A percentile compares a stretch with the other conserved stretches of the same genome.
These are phyloP conservation scores for Trissoscelio sp. DNA, from an alignment of 2,888 invertebrate species.

Conservation along the genomic window DNA sequence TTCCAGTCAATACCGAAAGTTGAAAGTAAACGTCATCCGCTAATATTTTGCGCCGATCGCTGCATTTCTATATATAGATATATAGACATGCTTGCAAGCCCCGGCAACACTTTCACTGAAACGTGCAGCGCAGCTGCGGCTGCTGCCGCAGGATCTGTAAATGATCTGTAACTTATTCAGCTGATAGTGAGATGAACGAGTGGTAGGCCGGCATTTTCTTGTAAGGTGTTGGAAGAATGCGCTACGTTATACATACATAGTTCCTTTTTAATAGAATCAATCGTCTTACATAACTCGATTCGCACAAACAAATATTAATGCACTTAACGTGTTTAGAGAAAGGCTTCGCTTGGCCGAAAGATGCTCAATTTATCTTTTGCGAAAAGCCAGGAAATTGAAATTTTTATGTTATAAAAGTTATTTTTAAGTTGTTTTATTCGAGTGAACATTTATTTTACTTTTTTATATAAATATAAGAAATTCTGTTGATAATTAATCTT, in stretches of 20 bases:
- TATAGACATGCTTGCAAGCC: conserved; percentile 55
- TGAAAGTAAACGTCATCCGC: conserved; percentile 68
- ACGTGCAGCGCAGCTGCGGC: conserved; percentile 54
- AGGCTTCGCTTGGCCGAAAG: conserved; percentile 18
- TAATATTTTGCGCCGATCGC: conserved; percentile 59
- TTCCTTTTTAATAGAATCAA: conserved; percentile 23
- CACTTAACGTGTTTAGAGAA: conserved; percentile 30
- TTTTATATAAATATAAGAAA: no score
- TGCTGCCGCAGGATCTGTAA: conserved; percentile 55
- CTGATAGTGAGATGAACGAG: conserved; percentile 67
- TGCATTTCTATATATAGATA: conserved; percentile 67
- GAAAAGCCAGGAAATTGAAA: conserved; percentile 1
- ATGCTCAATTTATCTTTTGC: conserved; percentile 15
- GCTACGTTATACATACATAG: conserved; percentile 19
- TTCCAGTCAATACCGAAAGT: conserved; percentile 65
- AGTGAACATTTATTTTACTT: no score
- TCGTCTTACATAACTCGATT: conserved; percentile 38
- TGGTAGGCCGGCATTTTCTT: conserved; percentile 47
- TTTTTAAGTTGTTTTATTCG: no score
- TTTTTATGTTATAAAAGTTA: no score
- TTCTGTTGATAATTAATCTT: no score
- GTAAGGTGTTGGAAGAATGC: conserved; percentile 57
- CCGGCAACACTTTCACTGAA: conserved; percentile 65
- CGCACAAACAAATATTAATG: conserved; percentile 36
- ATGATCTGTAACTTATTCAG: conserved; percentile 63